These are phyloP conservation scores for Diadophis punctatus DNA, from an alignment of 2,113 vertebrate genomes.

Conservation along the genomic window DNA sequence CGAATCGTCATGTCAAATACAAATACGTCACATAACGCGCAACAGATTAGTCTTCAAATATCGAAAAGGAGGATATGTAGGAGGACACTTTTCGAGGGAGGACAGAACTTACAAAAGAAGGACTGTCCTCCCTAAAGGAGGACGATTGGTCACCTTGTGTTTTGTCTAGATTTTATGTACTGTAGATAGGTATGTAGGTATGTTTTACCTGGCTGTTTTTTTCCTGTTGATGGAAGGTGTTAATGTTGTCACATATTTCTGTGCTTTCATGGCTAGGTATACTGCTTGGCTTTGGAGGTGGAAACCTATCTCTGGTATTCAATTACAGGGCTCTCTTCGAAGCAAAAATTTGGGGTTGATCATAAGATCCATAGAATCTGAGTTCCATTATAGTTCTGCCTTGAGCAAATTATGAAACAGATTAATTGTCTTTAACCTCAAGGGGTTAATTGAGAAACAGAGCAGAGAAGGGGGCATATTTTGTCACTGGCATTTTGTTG, in stretches of 20 bases:
- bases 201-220: background rate
- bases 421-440: background rate
- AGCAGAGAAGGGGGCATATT: background rate
- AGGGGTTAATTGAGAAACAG: background rate
- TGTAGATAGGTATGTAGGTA: background rate
- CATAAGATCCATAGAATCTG: background rate
- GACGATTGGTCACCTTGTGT: no score
- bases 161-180: background rate
- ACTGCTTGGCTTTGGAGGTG: background rate
- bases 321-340: background rate
- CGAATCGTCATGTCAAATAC: no score
- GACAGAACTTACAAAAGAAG: no score
- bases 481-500: background rate
- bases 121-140: no score
- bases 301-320: background rate
- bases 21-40: no score
- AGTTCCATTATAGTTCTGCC: background rate
- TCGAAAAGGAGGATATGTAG: no score
- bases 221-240: background rate
- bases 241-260: background rate
- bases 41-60: no score
- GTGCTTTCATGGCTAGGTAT: background rate
- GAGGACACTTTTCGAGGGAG: no score
- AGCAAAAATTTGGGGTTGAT: background rate
- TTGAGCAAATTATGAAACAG: background rate